Percentiles rank a stretch among this genome's conserved stretches.
These are phyloP conservation scores for Lordiphosa stackelbergi DNA, from an alignment of 1,140 invertebrate species.

Conservation along the genomic window DNA sequence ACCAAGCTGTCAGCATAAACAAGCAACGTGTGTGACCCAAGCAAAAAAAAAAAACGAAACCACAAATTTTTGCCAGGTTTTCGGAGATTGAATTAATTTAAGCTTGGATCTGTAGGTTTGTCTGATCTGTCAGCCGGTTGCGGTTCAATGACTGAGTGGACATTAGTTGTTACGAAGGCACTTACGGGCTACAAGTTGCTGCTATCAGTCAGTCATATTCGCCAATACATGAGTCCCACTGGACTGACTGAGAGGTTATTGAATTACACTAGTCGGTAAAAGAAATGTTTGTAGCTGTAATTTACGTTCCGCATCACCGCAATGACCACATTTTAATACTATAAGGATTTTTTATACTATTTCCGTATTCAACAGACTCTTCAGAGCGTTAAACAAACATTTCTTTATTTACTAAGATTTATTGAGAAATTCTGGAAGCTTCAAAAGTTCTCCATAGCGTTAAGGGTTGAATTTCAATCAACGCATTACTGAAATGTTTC, in stretches of 20 bases:
- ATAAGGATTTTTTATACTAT: too few species aligned
- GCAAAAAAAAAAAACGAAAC: background rate
- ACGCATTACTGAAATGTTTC: too few species aligned
- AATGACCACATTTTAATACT: too few species aligned
- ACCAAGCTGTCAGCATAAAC: slow-evolving; percentile 15
- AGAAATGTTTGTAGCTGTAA: background rate
- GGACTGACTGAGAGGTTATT: slow-evolving; percentile 39
- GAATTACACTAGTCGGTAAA: slow-evolving; percentile 48
- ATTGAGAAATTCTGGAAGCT: too few species aligned
- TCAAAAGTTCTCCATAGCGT: too few species aligned
- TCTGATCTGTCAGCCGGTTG: slow-evolving; percentile 17
- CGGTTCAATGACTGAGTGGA: slow-evolving; percentile 63
- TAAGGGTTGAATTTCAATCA: too few species aligned
- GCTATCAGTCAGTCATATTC: slow-evolving; percentile 73
- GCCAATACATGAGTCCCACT: slow-evolving; percentile 47
- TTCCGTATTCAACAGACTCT: too few species aligned
- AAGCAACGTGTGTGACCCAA: slow-evolving; percentile 7
- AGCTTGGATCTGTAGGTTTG: slow-evolving; percentile 3
- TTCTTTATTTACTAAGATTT: too few species aligned
- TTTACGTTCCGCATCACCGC: too few species aligned
- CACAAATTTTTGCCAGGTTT: background rate
- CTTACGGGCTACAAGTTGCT: slow-evolving; percentile 44
- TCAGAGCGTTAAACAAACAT: too few species aligned
- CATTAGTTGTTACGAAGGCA: slow-evolving; percentile 54
- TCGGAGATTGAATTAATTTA: slow-evolving; percentile 13